Conservation (phyloP, 2,888 invertebrate genomes). For the Mythimna albipuncta region DNA sequence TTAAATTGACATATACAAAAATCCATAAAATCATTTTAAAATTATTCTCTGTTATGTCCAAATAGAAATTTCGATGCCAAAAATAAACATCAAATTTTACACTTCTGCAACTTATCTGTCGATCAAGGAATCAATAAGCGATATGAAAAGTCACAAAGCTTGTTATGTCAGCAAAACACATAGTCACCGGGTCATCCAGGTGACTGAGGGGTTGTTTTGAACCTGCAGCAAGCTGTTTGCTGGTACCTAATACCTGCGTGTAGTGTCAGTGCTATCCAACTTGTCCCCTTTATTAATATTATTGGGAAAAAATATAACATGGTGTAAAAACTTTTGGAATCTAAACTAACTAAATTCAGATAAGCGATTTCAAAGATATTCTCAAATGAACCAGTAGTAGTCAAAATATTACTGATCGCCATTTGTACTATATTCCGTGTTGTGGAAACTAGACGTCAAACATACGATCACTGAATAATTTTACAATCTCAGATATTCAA, state of each 20-base stretch:
- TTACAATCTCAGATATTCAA: slow-evolving; percentile 35
- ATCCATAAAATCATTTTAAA: not conserved
- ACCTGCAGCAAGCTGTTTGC: too few relatives aligned
- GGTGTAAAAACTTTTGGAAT: too few relatives aligned
- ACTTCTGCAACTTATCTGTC: not conserved
- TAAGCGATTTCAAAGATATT: not conserved
- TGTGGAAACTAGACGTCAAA: slow-evolving; percentile 44
- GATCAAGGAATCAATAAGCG: not conserved
- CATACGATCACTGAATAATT: slow-evolving; percentile 39
- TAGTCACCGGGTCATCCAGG: too few relatives aligned
- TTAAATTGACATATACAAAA: not conserved
- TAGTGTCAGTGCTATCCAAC: too few relatives aligned
- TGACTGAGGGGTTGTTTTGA: too few relatives aligned
- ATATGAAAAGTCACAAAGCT: too few relatives aligned
- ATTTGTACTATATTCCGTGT: slow-evolving; percentile 31
- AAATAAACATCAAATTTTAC: not conserved
- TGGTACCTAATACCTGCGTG: too few relatives aligned
- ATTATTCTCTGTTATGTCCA: not conserved
- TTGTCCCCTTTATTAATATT: too few relatives aligned
- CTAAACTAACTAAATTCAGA: too few relatives aligned
- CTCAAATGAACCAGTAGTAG: slow-evolving; percentile 15
- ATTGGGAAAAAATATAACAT: too few relatives aligned
- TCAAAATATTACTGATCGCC: slow-evolving; percentile 14
- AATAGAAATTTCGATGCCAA: not conserved
- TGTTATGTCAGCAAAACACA: too few relatives aligned